Conservation (phyloP, 1,140 invertebrate genomes). For the Bombus pascuorum region DNA sequence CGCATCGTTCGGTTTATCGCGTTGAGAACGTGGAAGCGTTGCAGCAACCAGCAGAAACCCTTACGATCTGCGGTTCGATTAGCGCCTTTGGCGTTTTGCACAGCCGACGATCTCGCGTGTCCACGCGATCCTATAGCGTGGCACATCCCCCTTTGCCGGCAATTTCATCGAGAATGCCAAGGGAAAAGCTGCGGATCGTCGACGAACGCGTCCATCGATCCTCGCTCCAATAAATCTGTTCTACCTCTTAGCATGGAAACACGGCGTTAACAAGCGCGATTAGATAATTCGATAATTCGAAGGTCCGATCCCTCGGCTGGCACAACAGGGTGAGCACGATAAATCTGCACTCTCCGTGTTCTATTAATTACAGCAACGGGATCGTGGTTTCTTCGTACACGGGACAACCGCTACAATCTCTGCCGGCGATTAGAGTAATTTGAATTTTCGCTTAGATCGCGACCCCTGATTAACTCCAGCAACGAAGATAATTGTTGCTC, state of each 20-base stretch:
- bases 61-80: background rate
- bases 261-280: constrained; percentile 49
- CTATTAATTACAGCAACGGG: constrained; percentile 48
- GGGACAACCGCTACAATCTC: background rate
- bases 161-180: background rate
- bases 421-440: constrained; percentile 7
- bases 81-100: background rate
- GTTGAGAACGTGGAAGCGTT: too few species aligned
- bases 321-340: constrained; percentile 25
- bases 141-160: background rate
- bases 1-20: background rate
- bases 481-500: background rate
- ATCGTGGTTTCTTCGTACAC: constrained; percentile 2
- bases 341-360: constrained; percentile 9
- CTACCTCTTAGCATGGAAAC: background rate
- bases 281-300: constrained; percentile 52
- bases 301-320: background rate
- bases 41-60: background rate
- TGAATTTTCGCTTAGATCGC: constrained; percentile 38
- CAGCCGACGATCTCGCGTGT: background rate
- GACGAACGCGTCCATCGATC: background rate
- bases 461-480: constrained; percentile 1
- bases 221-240: constrained; percentile 29
- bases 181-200: background rate
- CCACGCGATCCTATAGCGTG: background rate